Base-by-base conservation (phyloP, 92 coral and sea anemone genomes). In the Isaurus tuberculatus region DNA sequence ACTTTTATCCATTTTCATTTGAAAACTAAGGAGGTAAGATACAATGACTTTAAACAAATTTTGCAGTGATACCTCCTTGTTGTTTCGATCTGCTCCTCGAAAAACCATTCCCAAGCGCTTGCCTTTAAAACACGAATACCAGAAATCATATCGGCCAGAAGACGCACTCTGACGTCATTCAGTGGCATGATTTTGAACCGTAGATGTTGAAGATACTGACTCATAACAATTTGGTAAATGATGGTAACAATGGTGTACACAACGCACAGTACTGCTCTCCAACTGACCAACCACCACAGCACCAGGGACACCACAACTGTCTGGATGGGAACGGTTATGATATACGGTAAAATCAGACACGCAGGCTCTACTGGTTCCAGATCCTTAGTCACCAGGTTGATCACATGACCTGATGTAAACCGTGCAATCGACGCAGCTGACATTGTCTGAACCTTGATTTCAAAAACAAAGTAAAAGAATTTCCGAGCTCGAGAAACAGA, bases 101-200 rank as follows among this genome's bases (percentile, higher is more conserved):
- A 75, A 53, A 75, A 75, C 81, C 81, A 75, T 23, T 75, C 81
- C 81, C 81, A 75, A 55, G 81, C 81, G 30, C 53, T 75, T 53
- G 81, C 81, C 19, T 75, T 75, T 53, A 75, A 32, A 53, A 75
- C 81, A 4, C 81, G 81, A 23, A 75, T 75, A 8, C 81, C 81
- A 19, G 81, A 46, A 5, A 75, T 75, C 81, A 57, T 57, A n/a
- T 75, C 81, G 20, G 81, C 81, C 81, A 75, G 34, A 4, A 75
- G 67, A 5, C 81, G 81, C 44, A 75, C 81, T 3, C 81, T 53
- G 19, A 51, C 81, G 28, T 75, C 81, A 33, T 75, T 75, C 29
- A 75, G 67, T 8, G 67, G 68, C 81, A 75, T 75, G 61, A 75
- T 53, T 75, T 75, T 33, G 22, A 75, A 30, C 0, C 81, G 81